Evolutionary conservation across 2,113 vertebrate species (phyloP), one percentile per base, ranked within the genome.

Genomic region (Hippoglossus stenolepis): DNA sequence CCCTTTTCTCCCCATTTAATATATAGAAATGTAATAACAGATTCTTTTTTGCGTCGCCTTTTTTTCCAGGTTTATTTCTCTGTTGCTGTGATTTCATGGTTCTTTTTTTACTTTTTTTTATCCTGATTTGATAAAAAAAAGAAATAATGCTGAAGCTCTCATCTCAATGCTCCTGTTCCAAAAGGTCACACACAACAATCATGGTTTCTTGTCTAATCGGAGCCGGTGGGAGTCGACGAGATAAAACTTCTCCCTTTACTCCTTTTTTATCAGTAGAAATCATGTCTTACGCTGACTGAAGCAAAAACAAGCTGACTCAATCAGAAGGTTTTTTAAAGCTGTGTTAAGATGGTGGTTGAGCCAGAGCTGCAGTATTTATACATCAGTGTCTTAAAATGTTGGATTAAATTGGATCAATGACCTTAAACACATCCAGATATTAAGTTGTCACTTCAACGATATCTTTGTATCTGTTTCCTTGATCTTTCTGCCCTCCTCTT

Each of bases 181-280:
- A 23, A 53, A 80, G 79, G 64, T 83, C 74, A 76, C 21, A 47
- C 13, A 21, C 53, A 66, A 57, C 58, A 35, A 60, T 57, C 56
- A 15, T 15, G 56, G 56, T 69, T 73, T 58, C 61, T 67, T 53
- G 56, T 75, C 64, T 69, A 65, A 87, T 88, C 76, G 4, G n/a
- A 57, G 47, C 20, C 49, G 28, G 65, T 78, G 68, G n/a, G 62
- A 14, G 43, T 45, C 43, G n/a, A 58, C 3, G 0, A 58, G 75
- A 76, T 80, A 49, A 76, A 70, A 62, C 47, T 11, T 53, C 21
- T 24, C 70, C 61, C 28, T 63, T 66, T 47, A 68, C 59, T 21
- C 23, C 57, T 40, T 54, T 77, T 58, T 83, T 77, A 67, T 81
- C 75, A 58, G 75, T 20, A 60, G 23, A 63, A 64, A 75, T 47